Conservation (phyloP, 2,113 vertebrate genomes). For the Nothocercus julius region DNA sequence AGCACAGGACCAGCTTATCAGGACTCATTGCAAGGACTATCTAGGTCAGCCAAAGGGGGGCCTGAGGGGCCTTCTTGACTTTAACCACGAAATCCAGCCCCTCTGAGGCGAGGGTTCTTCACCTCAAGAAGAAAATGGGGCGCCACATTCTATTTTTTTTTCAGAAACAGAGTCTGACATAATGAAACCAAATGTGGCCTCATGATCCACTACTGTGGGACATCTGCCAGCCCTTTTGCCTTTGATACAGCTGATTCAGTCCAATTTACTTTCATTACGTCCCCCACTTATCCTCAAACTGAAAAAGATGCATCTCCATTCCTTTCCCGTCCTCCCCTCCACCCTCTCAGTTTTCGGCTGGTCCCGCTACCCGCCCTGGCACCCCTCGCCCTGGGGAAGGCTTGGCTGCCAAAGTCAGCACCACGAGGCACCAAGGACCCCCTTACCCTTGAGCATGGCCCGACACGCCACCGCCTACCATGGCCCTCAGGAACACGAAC, state of each 20-base stretch:
- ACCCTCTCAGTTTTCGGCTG: not conserved
- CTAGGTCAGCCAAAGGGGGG: not conserved
- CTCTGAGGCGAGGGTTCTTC: not conserved
- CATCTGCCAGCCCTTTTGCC: not conserved
- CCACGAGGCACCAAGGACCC: rapidly evolving
- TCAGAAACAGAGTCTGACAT: not conserved
- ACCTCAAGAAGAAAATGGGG: not conserved
- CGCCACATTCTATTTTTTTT: not conserved
- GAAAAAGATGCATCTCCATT: not conserved
- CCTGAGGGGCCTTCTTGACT: not conserved
- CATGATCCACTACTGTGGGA: not conserved
- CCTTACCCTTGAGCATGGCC: conserved; percentile 91
- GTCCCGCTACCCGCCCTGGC: not conserved
- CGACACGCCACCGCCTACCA: conserved; percentile 92
- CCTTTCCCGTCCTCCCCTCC: not conserved
- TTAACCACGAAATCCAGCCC: not conserved
- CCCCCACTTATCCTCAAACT: not conserved
- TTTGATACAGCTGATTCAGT: not conserved
- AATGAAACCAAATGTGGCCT: not conserved
- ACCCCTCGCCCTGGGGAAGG: rapidly evolving
- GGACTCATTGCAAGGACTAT: not conserved
- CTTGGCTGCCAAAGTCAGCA: rapidly evolving
- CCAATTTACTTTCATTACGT: not conserved
- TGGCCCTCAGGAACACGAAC: conserved; percentile 92
- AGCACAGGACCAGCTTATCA: not conserved